Evolutionary conservation across 2,888 invertebrate genomes (phyloP), one percentile per base, ranked within the genome.

Genomic region (Archips crataeganus): DNA sequence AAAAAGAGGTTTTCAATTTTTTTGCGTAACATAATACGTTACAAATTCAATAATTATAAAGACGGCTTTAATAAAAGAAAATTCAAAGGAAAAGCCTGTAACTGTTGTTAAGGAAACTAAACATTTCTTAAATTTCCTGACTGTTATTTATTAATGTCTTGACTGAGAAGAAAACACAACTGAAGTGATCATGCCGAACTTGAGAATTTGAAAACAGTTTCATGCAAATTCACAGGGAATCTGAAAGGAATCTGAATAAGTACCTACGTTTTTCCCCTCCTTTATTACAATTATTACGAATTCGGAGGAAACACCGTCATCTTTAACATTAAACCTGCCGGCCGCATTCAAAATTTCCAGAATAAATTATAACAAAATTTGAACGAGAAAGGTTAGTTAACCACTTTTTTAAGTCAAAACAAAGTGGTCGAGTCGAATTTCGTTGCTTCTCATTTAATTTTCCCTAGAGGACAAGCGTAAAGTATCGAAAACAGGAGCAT

Each of bases 261-360:
- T 47, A 45, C 54, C 54, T 54, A 63, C 57, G 47, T 63, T 68
- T 63, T 68, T 59, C 32, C 57, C 57, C 62, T 68, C 67, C 42
- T 62, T 72, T 73, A 73, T 73, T 73, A 64, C 63, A 49, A 73
- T 72, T 73, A 73, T 73, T 73, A 64, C 63, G 59, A 73, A 59
- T 73, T 63, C 68, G 57, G 15, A 59, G 63, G n/a, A 68, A 68
- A 54, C 32, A 57, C 59, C 62, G 57, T 63, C 54, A 61, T 73
- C 62, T 61, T 68, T 32, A 63, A 59, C 59, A 47, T 61, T 63
- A 72, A 45, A 67, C 60, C 64, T 70, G 59, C 39, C 45, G 59
- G 15, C 65, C 49, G 66, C 61, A 15, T 67, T 67, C 39, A 11
- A 63, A 68, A 59, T 73, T 73, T 59, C 49, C 54, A 32, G 63